A percentile compares a stretch with the other conserved stretches of the same genome.
phyloP scores from a whole-genome alignment of 2,888 invertebrate species.

The Andrena praecox region DNA sequence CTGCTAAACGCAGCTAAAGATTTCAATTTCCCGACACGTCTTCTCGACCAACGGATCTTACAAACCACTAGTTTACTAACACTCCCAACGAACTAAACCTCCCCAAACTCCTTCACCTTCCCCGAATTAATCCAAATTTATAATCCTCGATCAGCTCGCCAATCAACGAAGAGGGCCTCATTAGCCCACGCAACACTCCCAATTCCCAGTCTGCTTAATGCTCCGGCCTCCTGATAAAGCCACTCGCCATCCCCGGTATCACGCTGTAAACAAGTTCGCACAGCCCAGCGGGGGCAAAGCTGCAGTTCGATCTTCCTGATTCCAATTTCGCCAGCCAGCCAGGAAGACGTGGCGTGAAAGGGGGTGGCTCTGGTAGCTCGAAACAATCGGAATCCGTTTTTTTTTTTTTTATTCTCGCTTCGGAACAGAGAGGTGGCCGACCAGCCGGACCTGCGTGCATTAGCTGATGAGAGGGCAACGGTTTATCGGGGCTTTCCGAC shows the following conservation, averaged over 20 bases:
- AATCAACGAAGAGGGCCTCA: slow-evolving; percentile 25
- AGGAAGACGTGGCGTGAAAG: slow-evolving; percentile 1
- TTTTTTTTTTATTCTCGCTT: slow-evolving; percentile 6
- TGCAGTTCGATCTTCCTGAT: slow-evolving; percentile 29
- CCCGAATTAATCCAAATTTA: slow-evolving; percentile 9
- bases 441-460: slow-evolving; percentile 57
- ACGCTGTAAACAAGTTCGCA: slow-evolving; percentile 22
- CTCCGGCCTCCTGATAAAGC: neutral
- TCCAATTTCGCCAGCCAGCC: slow-evolving; percentile 42
- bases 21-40: too few species aligned
- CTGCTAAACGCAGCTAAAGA: too few species aligned
- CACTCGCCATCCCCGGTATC: neutral
- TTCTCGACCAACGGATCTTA: too few species aligned
- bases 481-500: slow-evolving; percentile 52
- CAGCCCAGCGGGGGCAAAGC: slow-evolving; percentile 15
- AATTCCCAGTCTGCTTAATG: slow-evolving; percentile 6
- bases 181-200: slow-evolving; percentile 16
- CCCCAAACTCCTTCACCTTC: neutral
- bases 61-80: too few species aligned
- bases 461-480: slow-evolving; percentile 67
- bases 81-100: neutral
- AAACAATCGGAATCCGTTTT: slow-evolving; percentile 55
- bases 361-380: slow-evolving; percentile 14
- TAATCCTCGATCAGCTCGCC: slow-evolving; percentile 11
- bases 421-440: slow-evolving; percentile 31